Evolutionary conservation across 2,797 vertebrate genomes (phyloP).

Genomic region (Takifugu rubripes): DNA sequence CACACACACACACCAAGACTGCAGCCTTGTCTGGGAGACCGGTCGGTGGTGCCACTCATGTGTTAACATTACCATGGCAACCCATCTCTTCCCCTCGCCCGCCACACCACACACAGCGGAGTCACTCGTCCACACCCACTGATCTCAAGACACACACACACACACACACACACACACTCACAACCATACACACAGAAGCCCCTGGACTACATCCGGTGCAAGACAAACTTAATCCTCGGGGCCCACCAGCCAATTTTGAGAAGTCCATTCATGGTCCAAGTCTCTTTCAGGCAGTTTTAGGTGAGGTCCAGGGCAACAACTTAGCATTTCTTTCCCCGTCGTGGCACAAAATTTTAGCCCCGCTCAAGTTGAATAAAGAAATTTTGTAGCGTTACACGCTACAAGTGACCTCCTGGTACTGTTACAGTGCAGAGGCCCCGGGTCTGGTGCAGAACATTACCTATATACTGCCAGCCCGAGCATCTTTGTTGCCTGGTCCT

Average conservation of each 20-base stretch:
- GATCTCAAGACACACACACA: conserved; percentile 58
- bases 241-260: conserved; percentile 57
- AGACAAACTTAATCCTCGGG: conserved; percentile 64
- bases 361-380: conserved; percentile 29
- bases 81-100: conserved; percentile 78
- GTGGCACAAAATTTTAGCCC: conserved; percentile 16
- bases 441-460: conserved; percentile 8
- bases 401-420: conserved; percentile 35
- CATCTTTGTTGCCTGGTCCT: conserved; percentile 32
- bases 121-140: conserved; percentile 68
- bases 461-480: conserved; percentile 25
- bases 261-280: conserved; percentile 55
- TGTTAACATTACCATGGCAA: conserved; percentile 84
- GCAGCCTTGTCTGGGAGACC: conserved; percentile 75
- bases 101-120: conserved; percentile 63
- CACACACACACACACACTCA: conserved; percentile 29
- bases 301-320: conserved; percentile 40
- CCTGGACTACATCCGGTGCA: conserved; percentile 56
- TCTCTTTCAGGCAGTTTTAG: conserved; percentile 54
- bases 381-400: conserved; percentile 15
- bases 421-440: conserved; percentile 23
- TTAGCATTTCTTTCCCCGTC: conserved; percentile 6
- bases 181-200: conserved; percentile 49
- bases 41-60: conserved; percentile 79
- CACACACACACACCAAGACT: conserved; percentile 51